Conservation (phyloP, 2,888 invertebrate genomes). For the Drosophila prostipennis region DNA sequence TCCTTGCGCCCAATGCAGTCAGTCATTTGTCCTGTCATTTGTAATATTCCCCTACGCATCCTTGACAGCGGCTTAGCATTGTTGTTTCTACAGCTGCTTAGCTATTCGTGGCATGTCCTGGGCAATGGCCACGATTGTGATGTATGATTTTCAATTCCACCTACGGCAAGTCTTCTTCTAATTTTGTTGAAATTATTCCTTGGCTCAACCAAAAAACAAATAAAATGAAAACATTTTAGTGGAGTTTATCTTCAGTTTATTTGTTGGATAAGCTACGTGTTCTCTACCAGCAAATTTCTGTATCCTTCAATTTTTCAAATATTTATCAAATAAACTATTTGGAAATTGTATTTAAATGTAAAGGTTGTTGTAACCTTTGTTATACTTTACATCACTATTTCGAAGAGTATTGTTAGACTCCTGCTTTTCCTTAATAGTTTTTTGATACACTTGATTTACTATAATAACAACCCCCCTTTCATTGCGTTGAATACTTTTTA, state of each 20-base stretch:
- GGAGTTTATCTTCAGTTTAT: slow-evolving; percentile 4
- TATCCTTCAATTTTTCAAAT: not conserved
- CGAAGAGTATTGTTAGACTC: no score
- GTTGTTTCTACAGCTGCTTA: slow-evolving; percentile 48
- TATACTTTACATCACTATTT: no score
- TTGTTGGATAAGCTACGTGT: slow-evolving; percentile 6
- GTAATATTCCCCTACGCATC: slow-evolving; percentile 64
- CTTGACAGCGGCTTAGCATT: slow-evolving; percentile 63
- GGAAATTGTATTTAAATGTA: not conserved
- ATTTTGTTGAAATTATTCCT: slow-evolving; percentile 16
- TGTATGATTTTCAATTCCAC: slow-evolving; percentile 71
- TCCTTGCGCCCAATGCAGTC: slow-evolving; percentile 20
- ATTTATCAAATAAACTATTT: not conserved
- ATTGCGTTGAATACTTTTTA: not conserved
- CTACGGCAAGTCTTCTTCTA: slow-evolving; percentile 26
- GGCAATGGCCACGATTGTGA: slow-evolving; percentile 65
- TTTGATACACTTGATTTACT: no score
- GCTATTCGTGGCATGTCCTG: slow-evolving; percentile 66
- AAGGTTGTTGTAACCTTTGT: no score
- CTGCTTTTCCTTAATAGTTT: no score
- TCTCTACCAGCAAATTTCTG: not conserved
- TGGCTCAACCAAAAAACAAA: not conserved
- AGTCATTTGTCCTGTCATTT: slow-evolving; percentile 73
- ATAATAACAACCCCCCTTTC: no score
- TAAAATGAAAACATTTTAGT: not conserved